Base-by-base conservation (phyloP, 2,888 invertebrate genomes). In the Oegoconia quadripuncta region DNA sequence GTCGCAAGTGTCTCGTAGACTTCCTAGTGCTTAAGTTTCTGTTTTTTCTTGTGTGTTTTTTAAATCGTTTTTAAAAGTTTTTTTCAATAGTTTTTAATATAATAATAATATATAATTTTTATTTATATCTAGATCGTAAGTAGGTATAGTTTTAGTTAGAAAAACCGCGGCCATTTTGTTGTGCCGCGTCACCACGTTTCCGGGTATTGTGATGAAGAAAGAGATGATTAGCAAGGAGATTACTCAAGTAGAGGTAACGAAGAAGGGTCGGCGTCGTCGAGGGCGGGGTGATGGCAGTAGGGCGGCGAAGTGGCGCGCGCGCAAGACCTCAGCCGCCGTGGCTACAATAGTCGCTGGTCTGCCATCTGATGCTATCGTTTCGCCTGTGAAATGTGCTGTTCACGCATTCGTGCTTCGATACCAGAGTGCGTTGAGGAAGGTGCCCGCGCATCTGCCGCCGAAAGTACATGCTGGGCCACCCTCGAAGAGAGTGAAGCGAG, bases 111-210 rank as follows among this genome's bases (percentile, higher is more conserved):
- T n/a, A n/a, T n/a, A n/a, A n/a, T n/a, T n/a, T n/a, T n/a, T n/a
- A n/a, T n/a, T n/a, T n/a, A n/a, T n/a, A n/a, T n/a, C n/a, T n/a
- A n/a, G n/a, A n/a, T n/a, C n/a, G n/a, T n/a, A n/a, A n/a, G n/a
- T n/a, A n/a, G n/a, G n/a, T n/a, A n/a, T n/a, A n/a, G n/a, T n/a
- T n/a, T n/a, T n/a, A n/a, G n/a, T n/a, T n/a, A n/a, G n/a, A n/a
- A n/a, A n/a, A n/a, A n/a, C n/a, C n/a, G 55, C 54, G 76, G 81
- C 81, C 81, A 80, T 80, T 74, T 79, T 80, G 74, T 67, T 30
- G 49, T 59, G 59, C 43, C 61, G 63, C 49, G 57, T 52, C 37
- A 28, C 33, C 30, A 15, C 30, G 32, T 46, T 45, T 33, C n/a
- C 27, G 27, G 12, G 9, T 8, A 8, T 23, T 23, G 35, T 46